Conservation (phyloP, 2,888 invertebrate genomes). For the Orchestes rusci region DNA sequence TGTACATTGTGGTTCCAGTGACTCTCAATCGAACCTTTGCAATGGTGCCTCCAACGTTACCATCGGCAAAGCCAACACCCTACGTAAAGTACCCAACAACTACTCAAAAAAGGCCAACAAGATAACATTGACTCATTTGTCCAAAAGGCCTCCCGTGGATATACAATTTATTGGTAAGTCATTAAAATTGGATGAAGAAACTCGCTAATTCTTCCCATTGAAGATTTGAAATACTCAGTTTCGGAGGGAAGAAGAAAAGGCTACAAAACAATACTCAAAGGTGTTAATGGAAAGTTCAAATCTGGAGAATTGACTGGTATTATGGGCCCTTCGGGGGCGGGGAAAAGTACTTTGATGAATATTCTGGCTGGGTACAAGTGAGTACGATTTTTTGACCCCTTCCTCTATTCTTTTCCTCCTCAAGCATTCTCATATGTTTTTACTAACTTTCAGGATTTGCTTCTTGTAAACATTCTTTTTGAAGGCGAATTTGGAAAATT, state of each 20-base stretch:
- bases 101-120: constrained; percentile 66
- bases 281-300: constrained; percentile 80
- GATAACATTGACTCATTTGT: constrained; percentile 72
- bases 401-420: too few species aligned
- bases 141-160: constrained; percentile 81
- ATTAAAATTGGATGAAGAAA: not conserved
- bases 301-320: constrained; percentile 92
- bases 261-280: constrained; percentile 68
- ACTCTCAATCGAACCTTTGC: constrained; percentile 67
- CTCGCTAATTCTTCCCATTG: not conserved
- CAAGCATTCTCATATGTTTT: too few species aligned
- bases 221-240: constrained; percentile 79
- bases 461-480: too few species aligned
- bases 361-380: constrained; percentile 86
- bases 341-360: constrained; percentile 79
- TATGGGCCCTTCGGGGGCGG: constrained; percentile 87
- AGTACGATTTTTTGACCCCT: constrained; percentile 41
- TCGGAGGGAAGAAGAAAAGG: constrained; percentile 75
- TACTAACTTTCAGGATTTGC: too few species aligned
- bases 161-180: constrained; percentile 59
- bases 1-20: constrained; percentile 47
- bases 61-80: constrained; percentile 38
- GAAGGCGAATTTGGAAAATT: too few species aligned
- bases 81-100: constrained; percentile 66
- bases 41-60: constrained; percentile 53